These are phyloP conservation scores for Mustela nigripes DNA, from an alignment of 2,113 vertebrate species.

Conservation along the genomic window DNA sequence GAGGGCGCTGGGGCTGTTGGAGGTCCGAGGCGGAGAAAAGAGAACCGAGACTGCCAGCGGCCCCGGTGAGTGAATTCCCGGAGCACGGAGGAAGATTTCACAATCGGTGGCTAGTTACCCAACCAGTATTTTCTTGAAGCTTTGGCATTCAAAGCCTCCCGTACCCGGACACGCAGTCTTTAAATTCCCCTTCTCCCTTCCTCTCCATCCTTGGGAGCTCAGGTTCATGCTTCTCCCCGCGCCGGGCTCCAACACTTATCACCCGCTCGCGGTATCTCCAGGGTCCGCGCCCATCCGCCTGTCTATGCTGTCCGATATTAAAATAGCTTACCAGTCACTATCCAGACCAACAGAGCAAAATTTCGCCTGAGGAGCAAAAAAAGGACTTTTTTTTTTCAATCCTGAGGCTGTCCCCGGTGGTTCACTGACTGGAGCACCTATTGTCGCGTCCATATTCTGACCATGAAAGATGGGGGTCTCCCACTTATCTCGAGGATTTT, in stretches of 20 bases:
- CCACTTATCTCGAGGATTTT: not conserved
- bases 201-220: not conserved
- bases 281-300: not conserved
- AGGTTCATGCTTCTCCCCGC: not conserved
- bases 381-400: not conserved
- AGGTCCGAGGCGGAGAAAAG: not conserved
- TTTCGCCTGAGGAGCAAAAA: not conserved
- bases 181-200: not conserved
- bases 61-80: not conserved
- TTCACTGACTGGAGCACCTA: not conserved
- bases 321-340: not conserved
- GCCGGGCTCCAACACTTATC: not conserved
- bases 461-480: not conserved
- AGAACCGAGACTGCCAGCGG: not conserved
- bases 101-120: not conserved
- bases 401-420: not conserved
- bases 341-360: not conserved
- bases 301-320: not conserved
- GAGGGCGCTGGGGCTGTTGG: no score
- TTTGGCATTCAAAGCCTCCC: not conserved
- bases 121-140: not conserved
- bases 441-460: not conserved
- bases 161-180: not conserved
- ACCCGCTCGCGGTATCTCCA: fast-evolving
- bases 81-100: not conserved